Evolutionary conservation across 2,113 vertebrate genomes (phyloP).

Genomic region (Aegithalos caudatus): DNA sequence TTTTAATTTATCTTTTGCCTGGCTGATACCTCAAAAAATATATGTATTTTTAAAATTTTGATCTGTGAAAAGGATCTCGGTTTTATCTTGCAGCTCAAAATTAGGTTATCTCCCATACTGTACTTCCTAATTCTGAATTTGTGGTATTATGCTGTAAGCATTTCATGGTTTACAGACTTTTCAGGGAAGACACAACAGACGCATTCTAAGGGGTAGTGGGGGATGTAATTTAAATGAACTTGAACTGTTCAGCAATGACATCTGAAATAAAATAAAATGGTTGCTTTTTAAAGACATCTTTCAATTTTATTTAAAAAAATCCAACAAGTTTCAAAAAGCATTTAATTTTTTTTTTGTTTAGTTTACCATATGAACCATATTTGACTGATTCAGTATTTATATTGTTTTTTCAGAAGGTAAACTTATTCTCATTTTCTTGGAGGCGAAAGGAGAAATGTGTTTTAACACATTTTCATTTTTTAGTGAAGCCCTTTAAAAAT

Average conservation of each 20-base stretch:
- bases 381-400: background rate
- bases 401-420: background rate
- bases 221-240: background rate
- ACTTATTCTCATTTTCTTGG: background rate
- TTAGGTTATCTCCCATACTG: background rate
- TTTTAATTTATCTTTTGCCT: background rate
- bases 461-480: background rate
- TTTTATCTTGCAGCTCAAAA: background rate
- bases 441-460: background rate
- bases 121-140: background rate
- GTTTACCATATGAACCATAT: background rate
- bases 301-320: background rate
- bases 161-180: background rate
- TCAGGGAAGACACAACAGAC: background rate
- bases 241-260: background rate
- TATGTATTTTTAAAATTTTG: background rate
- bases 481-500: background rate
- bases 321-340: background rate
- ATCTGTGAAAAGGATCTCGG: background rate
- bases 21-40: background rate
- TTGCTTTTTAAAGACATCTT: background rate
- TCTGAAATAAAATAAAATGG: background rate
- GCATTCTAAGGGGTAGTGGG: rapidly evolving
- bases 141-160: background rate
- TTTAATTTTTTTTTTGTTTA: background rate